Evolutionary conservation across 2,113 vertebrate genomes (phyloP), one percentile per base, ranked within the genome.

Genomic region (Syngnathus scovelli): DNA sequence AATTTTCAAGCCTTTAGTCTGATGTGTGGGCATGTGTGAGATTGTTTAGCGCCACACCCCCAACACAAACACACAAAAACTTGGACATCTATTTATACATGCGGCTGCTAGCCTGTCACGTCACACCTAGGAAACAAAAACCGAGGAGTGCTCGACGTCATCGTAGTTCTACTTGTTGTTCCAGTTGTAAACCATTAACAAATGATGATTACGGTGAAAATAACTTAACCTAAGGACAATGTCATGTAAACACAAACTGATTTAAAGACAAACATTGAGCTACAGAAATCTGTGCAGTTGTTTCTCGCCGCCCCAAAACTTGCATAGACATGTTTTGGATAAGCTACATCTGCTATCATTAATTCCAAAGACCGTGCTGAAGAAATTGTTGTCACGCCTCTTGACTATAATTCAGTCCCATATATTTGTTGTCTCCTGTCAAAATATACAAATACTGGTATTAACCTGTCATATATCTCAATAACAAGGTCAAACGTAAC

Each of bases 11-110:
- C 8, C 33, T 48, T 8, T 8, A 8, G 3, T 61, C 16, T 41
- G n/a, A 49, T 10, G 39, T 52, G 65, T 27, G 70, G 11, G 54
- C 8, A 12, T 10, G 6, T 0, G 12, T 39, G 64, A 19, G 13
- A 46, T 0, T 51, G 16, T 33, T 67, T 38, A 33, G 23, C 63
- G 19, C 65, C 51, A 23, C 36, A 44, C 1, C 23, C 36, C 4
- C 15, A 12, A 56, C n/a, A 9, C 4, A 37, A 33, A 52, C 9
- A 36, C 27, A 59, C 66, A 61, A 38, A 61, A 49, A 5, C 11
- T 19, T 18, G 8, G 6, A n/a, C 38, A 13, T 68, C 62, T 77
- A 75, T 80, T 69, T 70, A 65, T 74, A 68, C 1, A n/a, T 70
- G 43, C 27, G 9, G 38, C 19, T 72, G 41, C 18, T 64, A 64